Evolutionary conservation across 2,113 vertebrate species (phyloP), one percentile per base, ranked within the genome.

Genomic region (Dromas ardeola): DNA sequence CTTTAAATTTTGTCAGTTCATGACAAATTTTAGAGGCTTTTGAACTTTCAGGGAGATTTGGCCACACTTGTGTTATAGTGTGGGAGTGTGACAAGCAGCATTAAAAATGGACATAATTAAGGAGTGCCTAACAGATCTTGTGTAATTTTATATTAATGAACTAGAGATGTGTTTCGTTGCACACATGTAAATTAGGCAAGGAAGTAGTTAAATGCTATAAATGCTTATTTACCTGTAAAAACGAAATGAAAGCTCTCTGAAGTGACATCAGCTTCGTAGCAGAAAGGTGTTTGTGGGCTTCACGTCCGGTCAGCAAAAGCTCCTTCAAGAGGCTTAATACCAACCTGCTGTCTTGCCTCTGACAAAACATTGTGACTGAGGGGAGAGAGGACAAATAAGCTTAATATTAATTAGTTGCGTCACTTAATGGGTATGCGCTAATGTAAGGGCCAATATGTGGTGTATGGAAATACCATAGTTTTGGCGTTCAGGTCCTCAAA

Each of bases 1-100:
- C 14, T 84, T 66, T 70, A 36, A 27, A 22, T 70, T 72, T 73
- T 69, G 13, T 49, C 59, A 76, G 6, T 38, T 45, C 15, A 3
- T n/a, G 43, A 15, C 32, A 49, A 29, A 67, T 47, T 82, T 45
- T 14, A 62, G n/a, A 67, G 19, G 29, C 26, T 82, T 95, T 50
- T 82, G 11, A 67, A 21, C 43, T 19, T 65, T 47, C 5, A 7
- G 67, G n/a, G 45, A 30, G 26, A 16, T 74, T 78, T 81, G 42
- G 13, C 27, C 23, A 4, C 9, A 53, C n/a, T 21, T 0, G 0
- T n/a, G 7, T 36, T 72, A 55, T 43, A 66, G 26, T 38, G n/a
- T 38, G 29, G 14, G 38, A 18, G 1, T 25, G 6, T 66, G 47
- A 49, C 9, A 56, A 30, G 11, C 42, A 36, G 34, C 36, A 16